Conservation (phyloP, 35 echinoderm and acorn worm genomes). For the Ophioderma brevispina region DNA sequence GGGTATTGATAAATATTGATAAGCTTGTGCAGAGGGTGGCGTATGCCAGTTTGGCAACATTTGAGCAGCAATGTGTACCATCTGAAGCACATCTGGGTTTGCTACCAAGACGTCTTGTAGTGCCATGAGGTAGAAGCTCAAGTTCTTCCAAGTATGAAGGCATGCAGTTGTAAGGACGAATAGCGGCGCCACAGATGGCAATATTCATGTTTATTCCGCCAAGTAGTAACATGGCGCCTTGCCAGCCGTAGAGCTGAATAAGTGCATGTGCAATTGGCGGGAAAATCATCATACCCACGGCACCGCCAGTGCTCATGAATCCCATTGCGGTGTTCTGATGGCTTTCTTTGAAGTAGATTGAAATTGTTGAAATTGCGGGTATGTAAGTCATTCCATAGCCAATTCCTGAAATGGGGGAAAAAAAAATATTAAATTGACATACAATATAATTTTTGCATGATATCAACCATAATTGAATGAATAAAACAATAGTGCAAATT, state of each 20-base stretch:
- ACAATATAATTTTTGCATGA: background rate
- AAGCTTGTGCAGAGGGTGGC: too few species aligned
- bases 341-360: background rate
- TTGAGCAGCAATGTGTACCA: too few species aligned
- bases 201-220: background rate
- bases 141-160: too few species aligned
- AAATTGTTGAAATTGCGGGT: background rate
- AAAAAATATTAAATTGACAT: background rate
- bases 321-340: background rate
- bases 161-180: background rate
- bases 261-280: background rate
- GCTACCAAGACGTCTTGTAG: too few species aligned
- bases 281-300: background rate
- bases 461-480: too few species aligned
- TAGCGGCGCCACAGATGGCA: background rate
- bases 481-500: too few species aligned
- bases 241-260: background rate
- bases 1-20: background rate
- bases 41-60: too few species aligned
- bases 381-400: background rate
- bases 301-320: background rate
- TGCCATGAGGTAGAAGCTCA: too few species aligned
- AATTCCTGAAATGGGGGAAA: background rate
- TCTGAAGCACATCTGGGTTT: too few species aligned
- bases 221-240: background rate